Base-by-base conservation (phyloP, 2,888 invertebrate species). In the Pogonocherus hispidulus region DNA sequence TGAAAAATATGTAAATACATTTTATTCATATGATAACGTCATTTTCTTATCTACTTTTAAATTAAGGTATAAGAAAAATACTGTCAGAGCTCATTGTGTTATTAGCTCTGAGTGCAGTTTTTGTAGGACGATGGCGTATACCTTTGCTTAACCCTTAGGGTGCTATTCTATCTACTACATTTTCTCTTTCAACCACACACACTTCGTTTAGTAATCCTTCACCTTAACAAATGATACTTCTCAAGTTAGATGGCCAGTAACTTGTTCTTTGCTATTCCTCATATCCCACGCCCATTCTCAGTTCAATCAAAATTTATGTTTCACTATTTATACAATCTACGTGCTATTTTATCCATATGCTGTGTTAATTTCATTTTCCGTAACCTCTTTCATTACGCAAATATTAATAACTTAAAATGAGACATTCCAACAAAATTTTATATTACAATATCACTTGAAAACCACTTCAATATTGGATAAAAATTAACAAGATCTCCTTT, bases 171-270 rank as follows among this genome's bases (percentile, higher is more conserved):
- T 69, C 71, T 73, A 57, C 56, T 70, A 70, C 74, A 70, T 72
- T 73, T 67, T 69, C 70, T 69, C 74, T 78, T 76, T 79, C 77
- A 78, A 76, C 73, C 74, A 73, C 79, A 79, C 79, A 76, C 79
- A 76, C 71, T 76, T 71, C 78, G 76, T 80, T 81, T 79, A 78
- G 81, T 80, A 80, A 80, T 81, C 79, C 77, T 80, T 79, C 79
- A 80, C 76, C 78, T 76, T 78, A 80, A 81, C 80, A 81, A 81
- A 82, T 80, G 79, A 79, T 79, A 80, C 80, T 81, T 81, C 77
- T 79, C 75, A 76, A 75, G 76, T 76, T 71, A 76, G 75, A 80
- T 78, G 79, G 78, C 78, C 79, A 79, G 76, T 80, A 79, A 79
- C 78, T 81, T 79, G 79, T 73, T 76, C 79, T 77, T 79, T 80